Conservation (phyloP, 2,888 invertebrate genomes). For the Dorcus hopei region DNA sequence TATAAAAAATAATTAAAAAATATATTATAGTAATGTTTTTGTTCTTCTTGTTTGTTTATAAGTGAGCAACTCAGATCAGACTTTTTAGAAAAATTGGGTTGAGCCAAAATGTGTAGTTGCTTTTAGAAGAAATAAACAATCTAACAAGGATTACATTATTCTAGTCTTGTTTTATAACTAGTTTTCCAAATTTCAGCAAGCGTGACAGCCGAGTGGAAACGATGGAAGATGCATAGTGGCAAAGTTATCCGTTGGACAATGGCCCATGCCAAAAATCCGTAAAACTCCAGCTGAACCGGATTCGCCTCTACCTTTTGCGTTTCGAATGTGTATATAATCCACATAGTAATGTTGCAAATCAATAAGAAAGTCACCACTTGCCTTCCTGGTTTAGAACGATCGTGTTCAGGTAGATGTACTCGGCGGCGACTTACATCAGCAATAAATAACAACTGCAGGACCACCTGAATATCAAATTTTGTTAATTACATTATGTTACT, state of each 20-base stretch:
- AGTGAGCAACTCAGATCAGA: neutral
- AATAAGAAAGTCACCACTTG: slow-evolving; percentile 93
- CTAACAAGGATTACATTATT: slow-evolving; percentile 55
- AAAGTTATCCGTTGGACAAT: slow-evolving; percentile 89
- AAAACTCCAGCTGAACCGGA: slow-evolving; percentile 89
- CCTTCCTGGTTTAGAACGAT: slow-evolving; percentile 90
- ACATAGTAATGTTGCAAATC: slow-evolving; percentile 94
- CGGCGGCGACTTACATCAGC: slow-evolving; percentile 90
- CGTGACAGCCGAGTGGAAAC: slow-evolving; percentile 93
- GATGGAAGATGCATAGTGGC: slow-evolving; percentile 94
- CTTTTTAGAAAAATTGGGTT: neutral
- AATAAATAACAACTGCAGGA: slow-evolving; percentile 90
- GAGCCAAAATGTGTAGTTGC: too few species aligned
- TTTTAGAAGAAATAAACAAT: neutral
- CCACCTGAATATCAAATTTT: slow-evolving; percentile 57
- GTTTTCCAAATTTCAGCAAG: slow-evolving; percentile 96
- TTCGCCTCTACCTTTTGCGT: slow-evolving; percentile 91
- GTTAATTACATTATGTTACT: too few species aligned
- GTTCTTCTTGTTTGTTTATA: slow-evolving; percentile 6
- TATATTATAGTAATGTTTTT: too few species aligned
- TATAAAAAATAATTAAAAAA: too few species aligned
- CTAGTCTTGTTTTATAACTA: slow-evolving; percentile 86
- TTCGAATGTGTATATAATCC: slow-evolving; percentile 94
- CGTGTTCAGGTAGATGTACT: slow-evolving; percentile 87
- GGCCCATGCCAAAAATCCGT: slow-evolving; percentile 90